Percentiles rank a stretch among this genome's conserved stretches.
Conservation (phyloP, 2,797 vertebrate genomes). For the Hypotaenidia philippensis region DNA sequence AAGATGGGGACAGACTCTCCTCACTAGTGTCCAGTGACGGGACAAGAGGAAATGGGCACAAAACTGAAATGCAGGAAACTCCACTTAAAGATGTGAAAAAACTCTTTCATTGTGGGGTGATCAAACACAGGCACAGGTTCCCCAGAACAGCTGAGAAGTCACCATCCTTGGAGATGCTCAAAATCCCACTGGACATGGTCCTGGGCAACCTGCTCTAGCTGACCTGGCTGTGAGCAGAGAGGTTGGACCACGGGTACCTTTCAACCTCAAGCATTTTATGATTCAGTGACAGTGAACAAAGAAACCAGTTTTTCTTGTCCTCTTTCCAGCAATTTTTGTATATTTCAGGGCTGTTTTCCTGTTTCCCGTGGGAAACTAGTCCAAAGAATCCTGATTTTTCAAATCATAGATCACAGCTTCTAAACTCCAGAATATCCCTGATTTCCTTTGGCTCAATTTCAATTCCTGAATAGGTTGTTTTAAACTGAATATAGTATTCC, state of each 20-base stretch:
- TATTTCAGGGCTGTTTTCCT: not conserved
- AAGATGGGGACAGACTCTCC: not conserved
- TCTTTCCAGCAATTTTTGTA: not conserved
- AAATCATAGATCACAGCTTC: not conserved
- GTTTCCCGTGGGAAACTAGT: not conserved
- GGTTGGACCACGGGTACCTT: not conserved
- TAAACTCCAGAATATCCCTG: not conserved
- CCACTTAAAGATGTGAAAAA: not conserved
- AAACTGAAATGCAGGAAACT: not conserved
- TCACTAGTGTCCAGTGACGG: not conserved
- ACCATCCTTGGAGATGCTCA: not conserved
- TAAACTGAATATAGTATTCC: not conserved
- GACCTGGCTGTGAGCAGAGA: not conserved
- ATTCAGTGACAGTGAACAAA: not conserved
- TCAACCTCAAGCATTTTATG: not conserved
- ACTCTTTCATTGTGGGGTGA: not conserved
- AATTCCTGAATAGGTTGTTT: not conserved
- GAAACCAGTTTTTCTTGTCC: not conserved
- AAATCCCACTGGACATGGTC: not conserved
- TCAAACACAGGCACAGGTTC: not conserved
- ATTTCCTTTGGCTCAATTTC: not conserved
- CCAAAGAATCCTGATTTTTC: not conserved
- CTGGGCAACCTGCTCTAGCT: not conserved
- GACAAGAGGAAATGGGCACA: not conserved
- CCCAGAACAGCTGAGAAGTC: not conserved